phyloP scores from a whole-genome alignment of 2,888 invertebrate genomes.

The Nasonia oneida region DNA sequence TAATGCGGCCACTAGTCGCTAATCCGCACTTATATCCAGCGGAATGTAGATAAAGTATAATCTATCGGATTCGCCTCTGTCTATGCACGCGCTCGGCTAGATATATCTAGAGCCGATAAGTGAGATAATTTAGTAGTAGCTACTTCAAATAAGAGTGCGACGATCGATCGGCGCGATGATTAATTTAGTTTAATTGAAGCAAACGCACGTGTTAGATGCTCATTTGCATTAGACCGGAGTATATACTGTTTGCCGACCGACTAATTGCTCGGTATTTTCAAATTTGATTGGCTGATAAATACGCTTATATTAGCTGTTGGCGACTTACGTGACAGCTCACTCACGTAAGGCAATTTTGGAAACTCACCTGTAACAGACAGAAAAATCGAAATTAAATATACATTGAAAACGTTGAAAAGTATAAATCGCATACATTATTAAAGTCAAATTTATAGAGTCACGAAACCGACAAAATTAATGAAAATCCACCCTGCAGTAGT shows the following conservation, averaged over 20 bases:
- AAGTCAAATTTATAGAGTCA: neutral
- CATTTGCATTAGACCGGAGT: neutral
- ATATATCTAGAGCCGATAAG: conserved; percentile 30
- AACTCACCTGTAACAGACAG: conserved; percentile 56
- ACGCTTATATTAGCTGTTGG: neutral
- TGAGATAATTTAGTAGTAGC: neutral
- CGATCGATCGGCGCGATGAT: neutral
- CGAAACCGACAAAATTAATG: conserved; percentile 22
- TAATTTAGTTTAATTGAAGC: neutral
- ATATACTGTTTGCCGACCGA: neutral
- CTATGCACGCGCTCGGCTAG: neutral
- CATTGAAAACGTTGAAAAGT: neutral
- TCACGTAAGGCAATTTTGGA: neutral
- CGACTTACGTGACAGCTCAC: conserved; percentile 9
- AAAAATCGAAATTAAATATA: neutral
- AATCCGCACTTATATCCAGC: conserved; percentile 31
- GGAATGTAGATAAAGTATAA: conserved; percentile 28
- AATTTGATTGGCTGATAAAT: neutral
- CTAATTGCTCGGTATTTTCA: neutral
- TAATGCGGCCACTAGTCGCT: conserved; percentile 20
- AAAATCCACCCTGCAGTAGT: neutral
- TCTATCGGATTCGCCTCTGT: conserved; percentile 27
- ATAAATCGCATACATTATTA: neutral
- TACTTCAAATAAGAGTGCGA: conserved; percentile 19
- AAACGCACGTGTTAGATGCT: neutral